A percentile compares a stretch with the other conserved stretches of the same genome.
These are phyloP conservation scores for Nymphalis urticae DNA, from an alignment of 2,888 invertebrate genomes.

Conservation along the genomic window DNA sequence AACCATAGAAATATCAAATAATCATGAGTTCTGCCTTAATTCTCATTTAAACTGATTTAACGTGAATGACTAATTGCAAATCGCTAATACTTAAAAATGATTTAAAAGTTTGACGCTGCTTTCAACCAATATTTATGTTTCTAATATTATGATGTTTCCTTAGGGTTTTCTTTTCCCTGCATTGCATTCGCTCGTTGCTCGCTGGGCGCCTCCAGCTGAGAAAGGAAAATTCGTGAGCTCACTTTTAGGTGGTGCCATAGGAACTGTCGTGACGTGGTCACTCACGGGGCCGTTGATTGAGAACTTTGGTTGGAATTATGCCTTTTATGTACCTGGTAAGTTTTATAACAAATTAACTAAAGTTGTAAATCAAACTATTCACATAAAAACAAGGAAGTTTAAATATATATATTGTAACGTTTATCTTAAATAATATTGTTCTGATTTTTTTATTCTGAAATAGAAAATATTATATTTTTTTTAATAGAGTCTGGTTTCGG, in stretches of 20 bases:
- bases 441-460: not conserved
- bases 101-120: too few species aligned
- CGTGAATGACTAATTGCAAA: too few species aligned
- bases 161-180: conserved; percentile 84
- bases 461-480: too few species aligned
- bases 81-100: too few species aligned
- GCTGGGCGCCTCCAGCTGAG: conserved; percentile 88
- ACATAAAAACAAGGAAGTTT: too few species aligned
- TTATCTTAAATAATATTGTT: not conserved
- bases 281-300: conserved; percentile 84
- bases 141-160: not conserved
- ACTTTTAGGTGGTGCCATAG: conserved; percentile 86
- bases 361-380: not conserved
- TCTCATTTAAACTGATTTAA: too few species aligned
- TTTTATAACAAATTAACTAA: not conserved
- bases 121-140: not conserved
- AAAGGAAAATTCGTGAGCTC: conserved; percentile 86
- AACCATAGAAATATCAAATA: too few species aligned
- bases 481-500: not conserved
- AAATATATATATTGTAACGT: too few species aligned
- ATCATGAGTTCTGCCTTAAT: too few species aligned
- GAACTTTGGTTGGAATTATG: conserved; percentile 84
- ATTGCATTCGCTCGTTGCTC: conserved; percentile 84
- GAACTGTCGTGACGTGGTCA: conserved; percentile 87
- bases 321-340: conserved; percentile 84